Conservation (phyloP, 2,888 invertebrate genomes). For the Nomada ruficornis region DNA sequence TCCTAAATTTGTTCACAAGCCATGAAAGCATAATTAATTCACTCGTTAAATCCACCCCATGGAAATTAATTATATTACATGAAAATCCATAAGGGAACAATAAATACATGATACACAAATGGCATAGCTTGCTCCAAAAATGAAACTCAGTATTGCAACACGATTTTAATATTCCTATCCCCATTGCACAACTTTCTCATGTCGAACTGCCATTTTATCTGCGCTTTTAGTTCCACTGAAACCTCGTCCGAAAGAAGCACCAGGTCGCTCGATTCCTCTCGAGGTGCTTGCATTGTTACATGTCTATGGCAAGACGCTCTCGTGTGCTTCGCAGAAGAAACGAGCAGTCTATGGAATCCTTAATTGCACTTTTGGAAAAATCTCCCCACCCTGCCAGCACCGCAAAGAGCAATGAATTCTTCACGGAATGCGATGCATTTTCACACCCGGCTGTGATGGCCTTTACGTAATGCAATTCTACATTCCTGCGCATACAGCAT, state of each 20-base stretch:
- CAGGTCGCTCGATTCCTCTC: neutral
- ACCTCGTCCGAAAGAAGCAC: constrained; percentile 24
- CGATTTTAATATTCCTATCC: constrained; percentile 11
- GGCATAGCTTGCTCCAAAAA: no score
- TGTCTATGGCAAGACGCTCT: constrained; percentile 52
- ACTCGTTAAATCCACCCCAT: no score
- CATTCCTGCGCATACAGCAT: constrained; percentile 45
- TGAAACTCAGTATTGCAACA: no score
- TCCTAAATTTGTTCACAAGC: no score
- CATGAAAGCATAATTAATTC: no score
- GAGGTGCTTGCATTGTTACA: constrained; percentile 24
- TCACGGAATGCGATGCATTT: constrained; percentile 59
- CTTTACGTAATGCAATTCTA: constrained; percentile 65
- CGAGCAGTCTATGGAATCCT: constrained; percentile 43
- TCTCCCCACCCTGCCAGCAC: constrained; percentile 37
- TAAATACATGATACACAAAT: no score
- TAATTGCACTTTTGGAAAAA: constrained; percentile 51
- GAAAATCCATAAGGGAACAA: no score
- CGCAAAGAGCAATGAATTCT: constrained; percentile 37
- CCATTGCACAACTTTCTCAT: constrained; percentile 21
- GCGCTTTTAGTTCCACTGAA: constrained; percentile 36
- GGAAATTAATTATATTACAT: no score
- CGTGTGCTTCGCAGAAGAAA: constrained; percentile 57
- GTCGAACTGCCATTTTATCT: constrained; percentile 16
- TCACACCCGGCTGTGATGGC: constrained; percentile 61